Conservation (phyloP, 2,113 vertebrate species). For the Oryzias celebensis region DNA sequence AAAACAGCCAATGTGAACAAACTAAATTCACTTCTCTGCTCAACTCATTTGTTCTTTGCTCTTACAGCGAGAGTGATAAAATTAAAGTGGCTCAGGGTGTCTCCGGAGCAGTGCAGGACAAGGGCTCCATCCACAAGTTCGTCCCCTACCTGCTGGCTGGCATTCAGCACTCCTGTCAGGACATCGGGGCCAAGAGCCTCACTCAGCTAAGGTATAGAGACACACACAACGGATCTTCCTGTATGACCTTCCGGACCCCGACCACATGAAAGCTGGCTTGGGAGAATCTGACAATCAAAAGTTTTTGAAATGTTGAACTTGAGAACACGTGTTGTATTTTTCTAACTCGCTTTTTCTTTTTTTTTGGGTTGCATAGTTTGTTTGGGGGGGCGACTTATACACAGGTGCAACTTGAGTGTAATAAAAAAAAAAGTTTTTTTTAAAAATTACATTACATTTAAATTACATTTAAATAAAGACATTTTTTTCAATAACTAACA, state of each 20-base stretch:
- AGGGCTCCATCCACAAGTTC: constrained; percentile 98
- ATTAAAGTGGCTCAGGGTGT: constrained; percentile 98
- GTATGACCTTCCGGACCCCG: not conserved
- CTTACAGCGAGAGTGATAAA: constrained; percentile 92
- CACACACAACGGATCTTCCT: not conserved
- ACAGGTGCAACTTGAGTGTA: too few species aligned
- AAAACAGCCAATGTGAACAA: not conserved
- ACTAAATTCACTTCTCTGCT: not conserved
- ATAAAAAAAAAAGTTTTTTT: too few species aligned
- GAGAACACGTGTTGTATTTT: too few species aligned
- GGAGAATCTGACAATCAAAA: too few species aligned
- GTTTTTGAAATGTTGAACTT: too few species aligned
- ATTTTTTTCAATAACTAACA: too few species aligned
- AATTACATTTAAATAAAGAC: too few species aligned
- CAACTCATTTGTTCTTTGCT: not conserved
- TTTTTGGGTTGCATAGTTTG: too few species aligned
- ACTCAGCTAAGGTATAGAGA: constrained; percentile 88
- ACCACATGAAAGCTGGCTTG: too few species aligned
- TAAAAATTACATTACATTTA: too few species aligned
- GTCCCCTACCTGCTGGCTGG: constrained; percentile 94
- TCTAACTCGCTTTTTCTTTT: too few species aligned
- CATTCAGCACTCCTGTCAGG: constrained; percentile 96
- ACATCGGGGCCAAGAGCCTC: constrained; percentile 94
- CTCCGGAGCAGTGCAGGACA: constrained; percentile 95
- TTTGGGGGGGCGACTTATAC: too few species aligned